A percentile compares a stretch with the other conserved stretches of the same genome.
Conservation (phyloP, 1,140 invertebrate species). For the Atopsyche davidsoni region DNA sequence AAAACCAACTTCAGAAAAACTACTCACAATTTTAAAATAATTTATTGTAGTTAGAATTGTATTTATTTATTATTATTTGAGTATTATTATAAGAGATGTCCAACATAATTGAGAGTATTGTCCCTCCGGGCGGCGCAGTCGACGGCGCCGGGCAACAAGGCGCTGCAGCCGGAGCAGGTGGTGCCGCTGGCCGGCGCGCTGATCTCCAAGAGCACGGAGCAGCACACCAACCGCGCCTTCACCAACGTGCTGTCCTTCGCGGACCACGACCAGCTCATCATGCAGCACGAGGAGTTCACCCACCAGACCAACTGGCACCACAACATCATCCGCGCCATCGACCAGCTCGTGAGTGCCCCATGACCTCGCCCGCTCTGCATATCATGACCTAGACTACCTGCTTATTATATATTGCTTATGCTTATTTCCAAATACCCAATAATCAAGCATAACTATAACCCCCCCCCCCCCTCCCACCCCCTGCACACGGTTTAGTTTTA, state of each 20-base stretch:
- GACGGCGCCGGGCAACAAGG: background rate
- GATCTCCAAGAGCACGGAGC: conserved; percentile 36
- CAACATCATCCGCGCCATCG: conserved; percentile 37
- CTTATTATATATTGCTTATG: too few species aligned
- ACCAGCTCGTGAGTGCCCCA: conserved; percentile 41
- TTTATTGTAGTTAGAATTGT: background rate
- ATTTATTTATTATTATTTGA: too few species aligned
- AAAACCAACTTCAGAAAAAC: too few species aligned
- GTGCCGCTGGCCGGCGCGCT: conserved; percentile 38
- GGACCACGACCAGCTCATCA: conserved; percentile 38
- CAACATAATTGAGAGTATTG: too few species aligned
- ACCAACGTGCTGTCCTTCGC: conserved; percentile 25
- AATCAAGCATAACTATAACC: background rate
- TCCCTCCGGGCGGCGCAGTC: too few species aligned
- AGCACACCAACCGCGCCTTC: conserved; percentile 38
- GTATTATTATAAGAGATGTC: too few species aligned
- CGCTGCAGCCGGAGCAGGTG: conserved; percentile 32
- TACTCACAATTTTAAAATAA: background rate
- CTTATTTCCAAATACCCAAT: too few species aligned
- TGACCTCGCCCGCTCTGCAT: too few species aligned
- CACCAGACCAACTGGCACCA: conserved; percentile 35
- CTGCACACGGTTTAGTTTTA: too few species aligned
- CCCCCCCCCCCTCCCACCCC: background rate
- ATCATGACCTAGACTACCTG: too few species aligned
- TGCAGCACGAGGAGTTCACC: conserved; percentile 40